A percentile compares a stretch with the other conserved stretches of the same genome.
These are phyloP conservation scores for Pollimyrus isidori DNA, from an alignment of 2,113 vertebrate species.

Conservation along the genomic window DNA sequence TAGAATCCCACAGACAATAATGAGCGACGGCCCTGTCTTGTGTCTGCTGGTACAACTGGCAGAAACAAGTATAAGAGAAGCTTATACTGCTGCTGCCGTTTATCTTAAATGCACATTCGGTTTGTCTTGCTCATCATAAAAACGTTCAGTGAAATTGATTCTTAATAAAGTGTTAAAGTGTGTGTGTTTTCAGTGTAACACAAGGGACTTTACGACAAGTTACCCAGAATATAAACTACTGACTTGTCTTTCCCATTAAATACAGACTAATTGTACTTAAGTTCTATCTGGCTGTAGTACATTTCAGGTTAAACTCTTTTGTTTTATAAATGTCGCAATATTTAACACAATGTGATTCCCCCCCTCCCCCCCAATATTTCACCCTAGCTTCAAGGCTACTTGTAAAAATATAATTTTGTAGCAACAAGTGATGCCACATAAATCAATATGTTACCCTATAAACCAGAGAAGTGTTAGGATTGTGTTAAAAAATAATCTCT, in stretches of 20 bases:
- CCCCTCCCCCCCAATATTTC: neutral
- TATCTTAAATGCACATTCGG: neutral
- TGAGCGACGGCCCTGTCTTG: neutral
- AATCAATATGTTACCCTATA: neutral
- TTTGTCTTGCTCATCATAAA: neutral
- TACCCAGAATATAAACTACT: neutral
- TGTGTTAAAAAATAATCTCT: neutral
- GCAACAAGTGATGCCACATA: neutral
- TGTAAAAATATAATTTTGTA: neutral
- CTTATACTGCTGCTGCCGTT: neutral
- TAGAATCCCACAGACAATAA: neutral
- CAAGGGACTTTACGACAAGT: neutral
- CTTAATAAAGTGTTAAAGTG: neutral
- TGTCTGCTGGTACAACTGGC: neutral
- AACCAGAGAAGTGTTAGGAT: neutral
- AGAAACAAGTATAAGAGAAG: neutral
- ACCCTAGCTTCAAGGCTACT: neutral
- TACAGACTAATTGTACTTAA: neutral
- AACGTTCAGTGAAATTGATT: neutral
- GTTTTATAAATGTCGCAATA: neutral
- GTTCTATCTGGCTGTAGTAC: neutral
- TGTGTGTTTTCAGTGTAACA: neutral
- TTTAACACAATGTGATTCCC: neutral
- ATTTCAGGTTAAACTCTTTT: neutral
- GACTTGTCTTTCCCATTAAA: neutral